Percentiles rank a stretch among this genome's conserved stretches.
phyloP scores from a whole-genome alignment of 2,888 invertebrate genomes.

The Geophilus truncorum region DNA sequence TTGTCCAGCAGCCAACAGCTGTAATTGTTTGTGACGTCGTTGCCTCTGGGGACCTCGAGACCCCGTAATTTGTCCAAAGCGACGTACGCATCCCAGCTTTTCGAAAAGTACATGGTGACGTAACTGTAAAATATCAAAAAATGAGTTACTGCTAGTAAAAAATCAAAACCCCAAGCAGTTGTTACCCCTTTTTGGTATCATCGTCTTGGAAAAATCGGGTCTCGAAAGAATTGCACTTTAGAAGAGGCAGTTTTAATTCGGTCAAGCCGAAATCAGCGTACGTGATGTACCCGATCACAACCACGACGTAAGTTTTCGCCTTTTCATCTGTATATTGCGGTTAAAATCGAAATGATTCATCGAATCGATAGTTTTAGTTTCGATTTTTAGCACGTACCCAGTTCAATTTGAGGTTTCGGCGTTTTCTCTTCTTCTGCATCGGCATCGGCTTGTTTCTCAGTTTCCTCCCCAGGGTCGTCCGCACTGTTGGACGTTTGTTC shows the following conservation, averaged over 20 bases:
- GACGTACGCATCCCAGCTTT: slow-evolving; percentile 34
- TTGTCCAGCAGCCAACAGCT: slow-evolving; percentile 32
- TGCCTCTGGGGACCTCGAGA: slow-evolving; percentile 28
- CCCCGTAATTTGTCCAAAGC: slow-evolving; percentile 31
- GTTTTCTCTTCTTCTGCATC: slow-evolving; percentile 27
- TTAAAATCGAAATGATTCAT: background rate
- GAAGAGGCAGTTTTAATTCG: slow-evolving; percentile 32
- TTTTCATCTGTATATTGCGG: slow-evolving; percentile 30
- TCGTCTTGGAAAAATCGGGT: slow-evolving; percentile 31
- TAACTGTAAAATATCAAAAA: background rate
- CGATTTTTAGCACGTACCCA: too few species aligned
- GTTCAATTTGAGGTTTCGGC: slow-evolving; percentile 23
- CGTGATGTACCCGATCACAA: slow-evolving; percentile 25
- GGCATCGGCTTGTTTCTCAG: slow-evolving; percentile 6
- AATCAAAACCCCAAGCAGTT: too few species aligned
- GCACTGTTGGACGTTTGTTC: background rate
- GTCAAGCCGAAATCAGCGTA: slow-evolving; percentile 33
- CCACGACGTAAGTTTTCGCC: slow-evolving; percentile 30
- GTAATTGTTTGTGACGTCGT: slow-evolving; percentile 29
- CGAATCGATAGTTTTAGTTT: too few species aligned
- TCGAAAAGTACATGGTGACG: slow-evolving; percentile 31
- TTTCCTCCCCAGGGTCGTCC: background rate
- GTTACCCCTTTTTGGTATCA: slow-evolving; percentile 32
- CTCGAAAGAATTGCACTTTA: slow-evolving; percentile 32
- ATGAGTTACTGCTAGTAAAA: too few species aligned